phyloP scores from a whole-genome alignment of 2,797 vertebrate species.

The Eulemur albifrons region DNA sequence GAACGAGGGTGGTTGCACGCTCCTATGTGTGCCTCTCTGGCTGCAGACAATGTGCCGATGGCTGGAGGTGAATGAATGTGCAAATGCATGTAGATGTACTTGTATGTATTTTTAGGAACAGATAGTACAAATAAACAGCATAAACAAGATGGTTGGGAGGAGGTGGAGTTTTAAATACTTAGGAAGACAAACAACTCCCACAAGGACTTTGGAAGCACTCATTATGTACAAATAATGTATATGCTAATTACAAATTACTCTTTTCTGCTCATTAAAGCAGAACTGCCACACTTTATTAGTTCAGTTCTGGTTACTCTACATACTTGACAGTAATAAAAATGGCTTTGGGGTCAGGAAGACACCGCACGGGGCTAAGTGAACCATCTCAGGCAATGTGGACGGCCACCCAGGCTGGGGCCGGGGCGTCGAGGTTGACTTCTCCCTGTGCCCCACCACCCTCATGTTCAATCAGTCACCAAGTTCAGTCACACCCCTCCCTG shows the following conservation, averaged over 20 bases:
- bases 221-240: slow-evolving; percentile 75
- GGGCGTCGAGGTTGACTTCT: background rate
- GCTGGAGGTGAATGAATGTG: background rate
- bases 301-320: slow-evolving; percentile 49
- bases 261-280: slow-evolving; percentile 73
- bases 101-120: slow-evolving; percentile 12
- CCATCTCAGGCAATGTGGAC: background rate
- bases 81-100: background rate
- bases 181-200: slow-evolving; percentile 67
- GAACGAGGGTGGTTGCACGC: rapidly evolving
- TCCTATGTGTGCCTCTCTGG: background rate
- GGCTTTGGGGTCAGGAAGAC: slow-evolving; percentile 46
- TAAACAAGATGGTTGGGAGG: slow-evolving; percentile 40
- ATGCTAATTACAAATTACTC: slow-evolving; percentile 75
- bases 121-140: slow-evolving; percentile 48
- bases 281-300: slow-evolving; percentile 64
- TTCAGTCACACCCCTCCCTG: background rate
- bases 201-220: slow-evolving; percentile 71
- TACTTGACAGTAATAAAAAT: slow-evolving; percentile 56
- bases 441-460: background rate
- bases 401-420: background rate
- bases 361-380: background rate
- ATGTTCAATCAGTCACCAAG: background rate
- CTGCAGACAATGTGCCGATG: background rate
- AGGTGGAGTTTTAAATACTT: slow-evolving; percentile 48